These are phyloP conservation scores for Apamea crenata DNA, from an alignment of 2,888 invertebrate genomes.

Conservation along the genomic window DNA sequence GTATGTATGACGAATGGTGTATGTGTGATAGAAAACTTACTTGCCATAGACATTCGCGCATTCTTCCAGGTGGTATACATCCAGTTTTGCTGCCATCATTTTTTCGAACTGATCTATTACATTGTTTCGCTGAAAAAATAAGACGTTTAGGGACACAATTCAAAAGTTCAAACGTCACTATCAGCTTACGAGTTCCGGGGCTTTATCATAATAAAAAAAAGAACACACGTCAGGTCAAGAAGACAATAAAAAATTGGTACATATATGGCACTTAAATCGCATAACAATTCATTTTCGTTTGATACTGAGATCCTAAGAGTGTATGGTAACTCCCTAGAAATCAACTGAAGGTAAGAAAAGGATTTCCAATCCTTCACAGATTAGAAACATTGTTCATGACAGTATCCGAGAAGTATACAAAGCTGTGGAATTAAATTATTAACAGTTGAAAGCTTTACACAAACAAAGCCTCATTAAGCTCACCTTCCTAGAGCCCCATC, in stretches of 20 bases:
- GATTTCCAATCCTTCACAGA: background rate
- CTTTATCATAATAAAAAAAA: background rate
- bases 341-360: background rate
- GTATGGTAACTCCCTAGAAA: background rate
- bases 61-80: slow-evolving; percentile 65
- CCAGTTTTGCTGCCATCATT: slow-evolving; percentile 61
- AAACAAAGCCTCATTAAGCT: slow-evolving; percentile 33
- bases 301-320: no score
- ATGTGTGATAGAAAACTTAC: slow-evolving; percentile 57
- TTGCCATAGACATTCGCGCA: slow-evolving; percentile 71
- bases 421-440: background rate
- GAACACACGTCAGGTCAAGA: background rate
- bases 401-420: background rate
- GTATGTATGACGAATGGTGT: background rate
- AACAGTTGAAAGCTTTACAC: background rate
- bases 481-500: slow-evolving; percentile 76
- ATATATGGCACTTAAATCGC: background rate
- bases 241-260: background rate
- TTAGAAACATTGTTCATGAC: background rate
- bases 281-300: background rate
- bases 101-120: slow-evolving; percentile 33
- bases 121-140: slow-evolving; percentile 39
- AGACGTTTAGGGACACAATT: background rate
- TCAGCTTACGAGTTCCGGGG: no score
- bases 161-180: background rate